These are phyloP conservation scores for Xestia c-nigrum DNA, from an alignment of 2,888 invertebrate species.

Conservation along the genomic window DNA sequence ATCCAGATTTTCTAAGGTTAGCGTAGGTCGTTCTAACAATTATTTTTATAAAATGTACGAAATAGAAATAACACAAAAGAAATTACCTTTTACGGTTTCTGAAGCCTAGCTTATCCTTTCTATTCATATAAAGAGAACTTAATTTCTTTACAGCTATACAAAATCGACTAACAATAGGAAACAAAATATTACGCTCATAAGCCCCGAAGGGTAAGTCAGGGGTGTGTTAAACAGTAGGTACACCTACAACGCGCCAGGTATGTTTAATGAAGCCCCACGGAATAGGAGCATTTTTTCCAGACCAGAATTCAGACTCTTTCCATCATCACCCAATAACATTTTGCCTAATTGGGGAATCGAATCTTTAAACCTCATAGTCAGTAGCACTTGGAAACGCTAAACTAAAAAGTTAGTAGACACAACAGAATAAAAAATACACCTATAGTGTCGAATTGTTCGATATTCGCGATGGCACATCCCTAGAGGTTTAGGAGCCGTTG, in stretches of 20 bases:
- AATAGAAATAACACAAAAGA: conserved; percentile 16
- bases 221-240: background rate
- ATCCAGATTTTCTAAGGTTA: background rate
- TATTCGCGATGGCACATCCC: conserved; percentile 26
- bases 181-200: background rate
- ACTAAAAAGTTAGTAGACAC: background rate
- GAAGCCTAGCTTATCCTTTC: background rate
- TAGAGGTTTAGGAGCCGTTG: conserved; percentile 26
- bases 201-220: background rate
- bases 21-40: background rate
- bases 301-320: background rate
- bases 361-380: background rate
- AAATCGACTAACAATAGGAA: background rate
- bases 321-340: background rate
- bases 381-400: background rate
- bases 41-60: background rate
- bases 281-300: no score
- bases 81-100: background rate
- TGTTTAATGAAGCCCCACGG: background rate
- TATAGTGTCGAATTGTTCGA: conserved; percentile 22
- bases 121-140: background rate
- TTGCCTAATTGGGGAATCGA: background rate
- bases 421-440: background rate
- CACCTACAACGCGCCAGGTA: background rate
- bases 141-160: background rate